A percentile compares a stretch with the other conserved stretches of the same genome.
These are phyloP conservation scores for Littorina saxatilis DNA, from an alignment of 1,140 invertebrate genomes.

Conservation along the genomic window DNA sequence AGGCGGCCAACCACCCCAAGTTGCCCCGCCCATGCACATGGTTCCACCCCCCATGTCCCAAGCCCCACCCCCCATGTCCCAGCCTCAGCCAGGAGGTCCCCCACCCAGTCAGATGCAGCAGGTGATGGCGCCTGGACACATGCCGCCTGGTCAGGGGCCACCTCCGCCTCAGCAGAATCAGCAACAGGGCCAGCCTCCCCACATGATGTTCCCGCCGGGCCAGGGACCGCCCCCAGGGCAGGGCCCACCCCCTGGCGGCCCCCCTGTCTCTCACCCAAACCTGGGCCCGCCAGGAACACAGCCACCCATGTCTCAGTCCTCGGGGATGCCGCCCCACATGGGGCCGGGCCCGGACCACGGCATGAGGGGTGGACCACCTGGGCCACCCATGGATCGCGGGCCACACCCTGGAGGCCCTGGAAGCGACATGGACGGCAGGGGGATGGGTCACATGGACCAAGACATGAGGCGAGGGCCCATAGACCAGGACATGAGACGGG, in stretches of 20 bases:
- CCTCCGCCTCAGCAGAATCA: neutral
- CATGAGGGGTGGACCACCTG: conserved; percentile 20
- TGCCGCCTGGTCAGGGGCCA: neutral
- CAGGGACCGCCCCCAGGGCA: conserved; percentile 33
- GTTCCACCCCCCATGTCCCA: conserved; percentile 10
- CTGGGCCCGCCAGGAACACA: conserved; percentile 31
- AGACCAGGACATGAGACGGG: conserved; percentile 4
- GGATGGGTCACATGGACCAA: neutral
- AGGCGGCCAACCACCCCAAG: neutral
- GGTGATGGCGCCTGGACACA: neutral
- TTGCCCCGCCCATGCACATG: neutral
- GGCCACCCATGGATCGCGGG: neutral
- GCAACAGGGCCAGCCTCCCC: neutral
- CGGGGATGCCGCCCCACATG: conserved; percentile 28
- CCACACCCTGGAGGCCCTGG: conserved; percentile 7
- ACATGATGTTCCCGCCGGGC: neutral
- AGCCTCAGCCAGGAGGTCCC: neutral
- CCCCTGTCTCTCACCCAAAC: conserved; percentile 29
- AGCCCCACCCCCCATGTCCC: neutral
- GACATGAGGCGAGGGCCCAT: conserved; percentile 23
- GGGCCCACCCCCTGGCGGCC: conserved; percentile 31
- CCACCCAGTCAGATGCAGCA: neutral
- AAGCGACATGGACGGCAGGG: neutral
- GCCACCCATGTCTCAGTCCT: conserved; percentile 31
- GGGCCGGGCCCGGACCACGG: conserved; percentile 35